Evolutionary conservation across 2,888 invertebrate species (phyloP), one percentile per base, ranked within the genome.

Genomic region (Pediacus dermestoides): DNA sequence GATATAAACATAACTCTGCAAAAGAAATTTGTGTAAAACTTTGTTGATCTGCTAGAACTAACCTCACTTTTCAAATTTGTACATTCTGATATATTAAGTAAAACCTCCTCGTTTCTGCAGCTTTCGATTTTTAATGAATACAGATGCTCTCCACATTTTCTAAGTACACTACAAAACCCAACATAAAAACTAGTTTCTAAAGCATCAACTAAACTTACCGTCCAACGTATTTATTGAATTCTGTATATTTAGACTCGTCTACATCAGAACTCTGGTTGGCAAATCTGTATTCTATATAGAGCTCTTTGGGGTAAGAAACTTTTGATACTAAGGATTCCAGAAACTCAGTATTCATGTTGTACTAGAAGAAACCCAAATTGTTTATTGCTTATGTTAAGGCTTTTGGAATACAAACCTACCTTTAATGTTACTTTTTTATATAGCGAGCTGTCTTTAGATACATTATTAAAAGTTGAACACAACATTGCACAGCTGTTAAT

Each of bases 291-390:
- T 56, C 54, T 27, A 61, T 48, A 34, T 45, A 41, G 26, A 61
- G 46, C 35, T 52, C 49, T 40, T 47, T 52, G 18, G 58, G 58
- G 36, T 42, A 41, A 28, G 55, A 50, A 34, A 57, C 47, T 46
- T 56, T 61, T 15, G 56, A 52, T 34, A 57, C 49, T 40, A 57
- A 55, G 9, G 52, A 56, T 50, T 57, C 56, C 47, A 61, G 46
- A 42, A 55, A 51, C 27, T 53, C 46, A 39, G 48, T 50, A 32
- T 49, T 52, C 58, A 60, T 61, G 21, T 53, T 54, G 48, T 56
- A 54, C 58, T 58, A 38, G 47, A 57, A 55, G 21, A 30, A 30
- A 28, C 40, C 7, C 31, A 32, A 1, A 9, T 11, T 8, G 25
- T 4, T 34, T 25, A 16, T 10, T 30, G 23, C 18, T 32, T 8